Evolutionary conservation across 1,140 invertebrate species (phyloP).

Genomic region (Temnothorax curvispinosus): DNA sequence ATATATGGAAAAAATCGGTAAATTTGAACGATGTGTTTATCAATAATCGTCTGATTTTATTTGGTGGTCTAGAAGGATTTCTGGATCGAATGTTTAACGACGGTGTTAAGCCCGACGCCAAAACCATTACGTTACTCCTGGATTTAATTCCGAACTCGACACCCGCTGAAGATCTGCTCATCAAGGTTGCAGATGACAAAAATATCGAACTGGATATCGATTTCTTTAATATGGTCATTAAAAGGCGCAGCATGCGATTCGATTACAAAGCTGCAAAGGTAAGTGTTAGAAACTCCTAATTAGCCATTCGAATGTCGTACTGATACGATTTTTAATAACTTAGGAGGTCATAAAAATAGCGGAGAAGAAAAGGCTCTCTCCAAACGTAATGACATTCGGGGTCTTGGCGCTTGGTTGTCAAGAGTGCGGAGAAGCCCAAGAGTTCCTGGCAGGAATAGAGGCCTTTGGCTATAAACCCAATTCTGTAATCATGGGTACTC

Average conservation of each 20-base stretch:
- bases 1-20: background rate
- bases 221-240: constrained; percentile 95
- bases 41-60: constrained; percentile 90
- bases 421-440: constrained; percentile 86
- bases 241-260: constrained; percentile 89
- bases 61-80: constrained; percentile 92
- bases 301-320: constrained; percentile 13
- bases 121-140: constrained; percentile 92
- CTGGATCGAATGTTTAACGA: constrained; percentile 90
- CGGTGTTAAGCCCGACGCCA: constrained; percentile 90
- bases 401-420: constrained; percentile 92
- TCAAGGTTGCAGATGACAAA: constrained; percentile 85
- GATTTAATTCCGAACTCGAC: constrained; percentile 89
- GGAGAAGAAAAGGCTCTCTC: constrained; percentile 85
- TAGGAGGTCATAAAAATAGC: constrained; percentile 22
- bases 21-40: constrained; percentile 73
- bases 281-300: constrained; percentile 76
- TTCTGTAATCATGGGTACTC: constrained; percentile 89
- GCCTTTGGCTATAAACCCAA: constrained; percentile 89
- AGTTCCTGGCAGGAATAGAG: constrained; percentile 90
- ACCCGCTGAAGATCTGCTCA: constrained; percentile 88
- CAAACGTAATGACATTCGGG: constrained; percentile 94
- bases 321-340: background rate
- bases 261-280: constrained; percentile 90
- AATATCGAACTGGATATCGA: constrained; percentile 90